phyloP scores from a whole-genome alignment of 1,140 invertebrate species.

The Drosophila nigrodunni region DNA sequence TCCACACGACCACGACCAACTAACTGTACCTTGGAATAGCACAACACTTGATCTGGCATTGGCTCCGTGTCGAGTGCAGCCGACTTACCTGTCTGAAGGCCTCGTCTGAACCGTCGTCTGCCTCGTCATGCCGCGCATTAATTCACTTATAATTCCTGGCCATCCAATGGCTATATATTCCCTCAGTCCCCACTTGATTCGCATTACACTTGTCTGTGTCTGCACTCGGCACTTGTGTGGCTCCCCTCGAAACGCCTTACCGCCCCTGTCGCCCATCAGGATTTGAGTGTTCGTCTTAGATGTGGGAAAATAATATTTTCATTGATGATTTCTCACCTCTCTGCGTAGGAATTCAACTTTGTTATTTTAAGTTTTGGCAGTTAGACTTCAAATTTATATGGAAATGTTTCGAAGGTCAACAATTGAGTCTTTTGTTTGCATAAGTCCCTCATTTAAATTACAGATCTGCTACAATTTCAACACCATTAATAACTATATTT shows the following conservation, averaged over 20 bases:
- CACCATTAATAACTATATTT: constrained; percentile 33
- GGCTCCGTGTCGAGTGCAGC: background rate
- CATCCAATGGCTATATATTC: background rate
- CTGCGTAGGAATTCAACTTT: background rate
- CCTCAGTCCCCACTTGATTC: constrained; percentile 35
- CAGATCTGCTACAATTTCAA: constrained; percentile 13
- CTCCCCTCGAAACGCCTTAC: background rate
- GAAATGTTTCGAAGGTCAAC: background rate
- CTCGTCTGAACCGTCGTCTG: constrained; percentile 13
- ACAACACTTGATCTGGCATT: constrained; percentile 38
- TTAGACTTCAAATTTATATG: background rate
- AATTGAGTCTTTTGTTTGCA: constrained; percentile 1
- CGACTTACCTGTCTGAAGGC: constrained; percentile 18
- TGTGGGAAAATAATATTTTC: constrained; percentile 64
- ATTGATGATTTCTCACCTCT: constrained; percentile 43
- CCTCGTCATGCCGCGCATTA: constrained; percentile 52
- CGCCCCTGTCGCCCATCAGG: background rate
- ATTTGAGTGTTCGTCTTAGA: constrained; percentile 42
- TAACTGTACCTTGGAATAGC: constrained; percentile 61
- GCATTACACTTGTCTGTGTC: constrained; percentile 66
- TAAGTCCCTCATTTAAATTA: constrained; percentile 26
- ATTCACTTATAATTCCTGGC: constrained; percentile 73
- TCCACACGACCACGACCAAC: constrained; percentile 37
- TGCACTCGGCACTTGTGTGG: background rate
- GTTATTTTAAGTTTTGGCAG: background rate